Conservation (phyloP, 92 coral and sea anemone species). For the Diadumene lineata region DNA sequence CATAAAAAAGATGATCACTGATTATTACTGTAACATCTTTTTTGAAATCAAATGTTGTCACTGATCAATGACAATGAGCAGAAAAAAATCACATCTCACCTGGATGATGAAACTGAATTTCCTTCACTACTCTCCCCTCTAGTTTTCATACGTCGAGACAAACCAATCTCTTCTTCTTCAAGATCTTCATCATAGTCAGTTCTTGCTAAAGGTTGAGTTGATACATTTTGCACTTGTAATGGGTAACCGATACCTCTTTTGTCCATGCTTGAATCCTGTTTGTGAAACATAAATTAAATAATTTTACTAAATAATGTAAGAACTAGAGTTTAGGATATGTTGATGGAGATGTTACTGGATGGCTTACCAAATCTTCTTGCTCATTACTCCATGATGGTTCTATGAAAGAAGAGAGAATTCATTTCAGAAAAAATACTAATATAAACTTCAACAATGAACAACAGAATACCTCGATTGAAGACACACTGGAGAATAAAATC, state of each 20-base stretch:
- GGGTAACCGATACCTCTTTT: conserved; percentile 37
- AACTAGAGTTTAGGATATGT: not conserved
- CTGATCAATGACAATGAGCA: too few species aligned
- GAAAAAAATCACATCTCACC: too few species aligned
- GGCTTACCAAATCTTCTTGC: conserved; percentile 27
- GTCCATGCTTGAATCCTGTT: conserved; percentile 50
- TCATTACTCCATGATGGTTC: conserved; percentile 19
- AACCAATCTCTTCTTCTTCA: conserved; percentile 51
- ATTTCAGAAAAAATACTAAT: too few species aligned
- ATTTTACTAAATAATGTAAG: not conserved
- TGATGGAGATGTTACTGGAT: not conserved
- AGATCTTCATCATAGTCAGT: conserved; percentile 35
- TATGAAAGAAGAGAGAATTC: conserved; percentile 8
- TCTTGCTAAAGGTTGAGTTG: conserved; percentile 5
- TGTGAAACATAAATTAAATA: not conserved
- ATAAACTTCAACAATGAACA: too few species aligned
- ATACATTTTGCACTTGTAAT: conserved; percentile 7
- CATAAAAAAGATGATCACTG: too few species aligned
- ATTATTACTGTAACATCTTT: too few species aligned
- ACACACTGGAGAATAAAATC: too few species aligned
- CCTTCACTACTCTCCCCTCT: conserved; percentile 47
- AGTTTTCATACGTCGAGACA: conserved; percentile 21
- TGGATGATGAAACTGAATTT: conserved; percentile 42
- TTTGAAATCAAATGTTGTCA: too few species aligned
- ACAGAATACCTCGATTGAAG: too few species aligned